Conservation (phyloP, 2,888 invertebrate species). For the Temnothorax rugatulus region DNA sequence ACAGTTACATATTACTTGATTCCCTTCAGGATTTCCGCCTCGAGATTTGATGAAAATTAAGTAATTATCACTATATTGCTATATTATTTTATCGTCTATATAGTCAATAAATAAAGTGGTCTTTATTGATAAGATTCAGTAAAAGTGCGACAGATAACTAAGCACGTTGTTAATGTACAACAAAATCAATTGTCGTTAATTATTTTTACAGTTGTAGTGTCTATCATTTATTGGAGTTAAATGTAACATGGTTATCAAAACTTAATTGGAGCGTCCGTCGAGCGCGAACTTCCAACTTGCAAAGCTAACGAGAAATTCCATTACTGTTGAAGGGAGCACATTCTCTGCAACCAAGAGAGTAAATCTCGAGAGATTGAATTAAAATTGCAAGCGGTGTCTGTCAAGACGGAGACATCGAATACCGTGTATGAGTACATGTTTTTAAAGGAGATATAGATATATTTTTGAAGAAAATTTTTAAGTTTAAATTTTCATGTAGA, state of each 20-base stretch:
- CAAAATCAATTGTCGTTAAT: background rate
- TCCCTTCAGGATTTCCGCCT: constrained; percentile 48
- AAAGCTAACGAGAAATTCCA: constrained; percentile 38
- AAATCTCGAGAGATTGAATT: constrained; percentile 40
- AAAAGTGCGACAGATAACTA: background rate
- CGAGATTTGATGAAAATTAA: constrained; percentile 32
- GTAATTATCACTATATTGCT: constrained; percentile 1
- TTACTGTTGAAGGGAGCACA: constrained; percentile 18
- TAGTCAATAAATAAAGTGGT: background rate
- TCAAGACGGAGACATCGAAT: background rate
- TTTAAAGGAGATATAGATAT: background rate
- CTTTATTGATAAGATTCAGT: background rate
- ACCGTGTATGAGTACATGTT: background rate
- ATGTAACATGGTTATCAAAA: background rate
- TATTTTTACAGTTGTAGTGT: background rate
- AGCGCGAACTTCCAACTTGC: constrained; percentile 14
- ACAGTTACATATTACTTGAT: constrained; percentile 48
- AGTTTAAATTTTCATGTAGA: background rate
- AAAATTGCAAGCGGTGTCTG: constrained; percentile 29
- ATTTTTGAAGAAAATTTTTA: background rate
- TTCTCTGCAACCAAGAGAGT: constrained; percentile 30
- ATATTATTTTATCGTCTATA: background rate
- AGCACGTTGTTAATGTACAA: background rate
- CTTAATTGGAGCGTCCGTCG: constrained; percentile 22
- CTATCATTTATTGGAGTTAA: background rate